Base-by-base conservation (phyloP, 1,140 invertebrate species). In the Branchinecta lynchi region DNA sequence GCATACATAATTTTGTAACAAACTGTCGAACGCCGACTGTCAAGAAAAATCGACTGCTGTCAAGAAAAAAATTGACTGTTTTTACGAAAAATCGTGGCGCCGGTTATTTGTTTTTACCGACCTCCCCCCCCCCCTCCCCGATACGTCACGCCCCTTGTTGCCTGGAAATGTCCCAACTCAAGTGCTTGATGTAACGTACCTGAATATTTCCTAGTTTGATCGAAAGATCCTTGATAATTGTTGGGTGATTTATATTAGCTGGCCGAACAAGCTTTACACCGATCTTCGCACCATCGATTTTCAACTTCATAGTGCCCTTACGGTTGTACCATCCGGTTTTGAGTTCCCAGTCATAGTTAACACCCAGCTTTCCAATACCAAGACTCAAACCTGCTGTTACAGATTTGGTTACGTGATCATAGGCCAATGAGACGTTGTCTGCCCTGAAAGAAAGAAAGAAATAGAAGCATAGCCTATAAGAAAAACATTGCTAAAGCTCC, bases 131-230 rank as follows among this genome's bases (percentile, higher is more conserved):
- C 46, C n/a, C n/a, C n/a, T n/a, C 46, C n/a, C 9, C 9, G 46
- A 51, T 51, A 51, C n/a, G 46, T 51, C n/a, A 21, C 21, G n/a
- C 43, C 8, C n/a, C 45, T 67, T 10, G 46, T 69, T 5, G 45
- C n/a, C 17, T 69, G 20, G 65, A 70, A 66, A 60, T 60, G 12
- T 15, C 51, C 6, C 6, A 60, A 12, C 17, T 60, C 3, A 7
- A 70, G 20, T 69, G 44, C 21, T 71, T 12, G 17, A 51, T 21
- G n/a, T n/a, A n/a, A 15, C 69, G 46, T 0, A 89, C 80, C 78
- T 90, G 88, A 72, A 92, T 89, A 75, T 91, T 91, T 17, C 90
- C 90, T 73, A 92, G 76, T 78, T 89, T 87, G 15, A 92, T 77
- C 73, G 90, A 83, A 10, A 92, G 79, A 69, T 88, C 84, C 74